A percentile compares a stretch with the other conserved stretches of the same genome.
Conservation (phyloP, 2,888 invertebrate genomes). For the Netelia melanura region DNA sequence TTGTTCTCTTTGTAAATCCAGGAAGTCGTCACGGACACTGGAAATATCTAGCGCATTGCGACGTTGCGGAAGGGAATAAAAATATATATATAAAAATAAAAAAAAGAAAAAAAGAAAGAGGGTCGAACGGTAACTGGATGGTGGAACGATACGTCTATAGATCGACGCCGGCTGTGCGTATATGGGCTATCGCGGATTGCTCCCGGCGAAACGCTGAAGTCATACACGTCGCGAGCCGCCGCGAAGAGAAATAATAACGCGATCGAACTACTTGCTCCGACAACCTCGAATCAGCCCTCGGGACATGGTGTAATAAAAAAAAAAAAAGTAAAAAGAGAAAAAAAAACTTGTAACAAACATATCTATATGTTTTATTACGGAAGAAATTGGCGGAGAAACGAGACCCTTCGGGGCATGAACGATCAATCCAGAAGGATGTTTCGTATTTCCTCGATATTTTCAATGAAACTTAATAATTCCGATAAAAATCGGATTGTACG, state of each 20-base stretch:
- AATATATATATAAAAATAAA: neutral
- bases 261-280: slow-evolving; percentile 6
- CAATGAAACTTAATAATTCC: slow-evolving; percentile 1
- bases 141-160: neutral
- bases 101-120: neutral
- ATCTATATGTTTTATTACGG: neutral
- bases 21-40: slow-evolving; percentile 6
- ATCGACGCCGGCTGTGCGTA: neutral
- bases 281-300: slow-evolving; percentile 37
- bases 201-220: slow-evolving; percentile 39
- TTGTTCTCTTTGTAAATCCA: neutral
- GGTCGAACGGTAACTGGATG: slow-evolving; percentile 6
- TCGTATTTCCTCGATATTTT: slow-evolving; percentile 23
- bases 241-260: slow-evolving; percentile 33
- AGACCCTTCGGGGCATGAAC: slow-evolving; percentile 35
- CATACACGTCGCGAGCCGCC: slow-evolving; percentile 26
- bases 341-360: neutral
- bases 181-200: slow-evolving; percentile 15
- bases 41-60: slow-evolving; percentile 4
- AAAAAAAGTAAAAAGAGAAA: slow-evolving; percentile 3
- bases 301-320: slow-evolving; percentile 53
- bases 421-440: slow-evolving; percentile 27
- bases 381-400: slow-evolving; percentile 33
- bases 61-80: too few relatives aligned
- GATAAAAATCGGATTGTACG: neutral